Conservation (phyloP, 2,888 invertebrate species). For the Heliconius charithonia region DNA sequence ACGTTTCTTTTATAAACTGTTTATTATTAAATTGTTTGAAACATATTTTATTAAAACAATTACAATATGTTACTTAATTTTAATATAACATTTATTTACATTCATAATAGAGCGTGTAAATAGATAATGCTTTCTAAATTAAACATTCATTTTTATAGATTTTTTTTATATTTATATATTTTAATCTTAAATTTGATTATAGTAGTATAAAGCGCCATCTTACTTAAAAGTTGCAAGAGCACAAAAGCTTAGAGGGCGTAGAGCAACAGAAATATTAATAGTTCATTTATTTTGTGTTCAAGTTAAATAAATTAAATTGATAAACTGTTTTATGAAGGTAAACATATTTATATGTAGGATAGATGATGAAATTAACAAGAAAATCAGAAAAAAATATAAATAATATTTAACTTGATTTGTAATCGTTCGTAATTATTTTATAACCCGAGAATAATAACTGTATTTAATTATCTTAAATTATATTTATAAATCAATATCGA, state of each 20-base stretch:
- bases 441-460: too few relatives aligned
- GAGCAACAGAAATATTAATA: neutral
- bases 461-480: too few relatives aligned
- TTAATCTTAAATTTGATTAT: neutral
- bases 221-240: neutral
- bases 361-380: too few relatives aligned
- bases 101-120: neutral
- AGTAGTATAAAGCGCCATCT: neutral
- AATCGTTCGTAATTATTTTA: too few relatives aligned
- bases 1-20: neutral
- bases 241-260: neutral
- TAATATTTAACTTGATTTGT: too few relatives aligned
- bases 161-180: neutral
- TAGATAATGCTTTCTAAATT: neutral
- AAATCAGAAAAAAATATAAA: too few relatives aligned
- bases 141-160: neutral
- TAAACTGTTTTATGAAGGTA: too few relatives aligned
- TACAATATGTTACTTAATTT: constrained; percentile 1
- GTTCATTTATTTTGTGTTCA: neutral
- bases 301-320: too few relatives aligned
- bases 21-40: neutral
- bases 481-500: too few relatives aligned
- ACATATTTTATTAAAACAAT: neutral
- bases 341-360: too few relatives aligned
- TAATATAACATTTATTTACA: neutral